Evolutionary conservation across 2,113 vertebrate species (phyloP).

Genomic region (Antigone vipio): DNA sequence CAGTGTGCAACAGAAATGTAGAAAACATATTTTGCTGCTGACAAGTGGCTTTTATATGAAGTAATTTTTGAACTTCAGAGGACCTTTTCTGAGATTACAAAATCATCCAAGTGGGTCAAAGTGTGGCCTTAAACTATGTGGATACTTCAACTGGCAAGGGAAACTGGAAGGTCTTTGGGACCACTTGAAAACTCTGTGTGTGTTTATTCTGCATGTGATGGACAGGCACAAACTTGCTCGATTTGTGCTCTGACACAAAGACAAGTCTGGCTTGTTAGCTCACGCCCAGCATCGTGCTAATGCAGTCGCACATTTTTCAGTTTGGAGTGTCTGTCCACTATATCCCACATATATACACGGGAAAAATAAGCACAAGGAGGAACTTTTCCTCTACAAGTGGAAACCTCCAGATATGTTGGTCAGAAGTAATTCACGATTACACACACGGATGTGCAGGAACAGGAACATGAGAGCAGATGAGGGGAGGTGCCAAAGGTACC

Average conservation of each 20-base stretch:
- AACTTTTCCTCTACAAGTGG: not conserved
- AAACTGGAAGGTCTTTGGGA: not conserved
- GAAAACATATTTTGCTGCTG: not conserved
- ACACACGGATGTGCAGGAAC: not conserved
- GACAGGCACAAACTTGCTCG: fast-evolving
- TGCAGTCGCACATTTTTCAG: not conserved
- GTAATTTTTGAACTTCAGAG: not conserved
- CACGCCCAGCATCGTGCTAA: not conserved
- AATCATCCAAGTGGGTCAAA: not conserved
- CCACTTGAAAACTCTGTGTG: not conserved
- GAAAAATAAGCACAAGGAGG: not conserved
- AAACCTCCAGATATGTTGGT: not conserved
- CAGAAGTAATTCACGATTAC: not conserved
- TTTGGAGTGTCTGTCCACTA: not conserved
- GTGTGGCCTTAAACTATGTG: not conserved
- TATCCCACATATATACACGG: not conserved
- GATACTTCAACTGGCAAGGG: not conserved
- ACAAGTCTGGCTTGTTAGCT: not conserved
- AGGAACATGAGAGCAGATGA: fast-evolving
- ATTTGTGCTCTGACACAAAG: not conserved
- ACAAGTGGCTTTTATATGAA: not conserved
- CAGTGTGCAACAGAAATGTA: not conserved
- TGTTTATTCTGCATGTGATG: not conserved
- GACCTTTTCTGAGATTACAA: not conserved
- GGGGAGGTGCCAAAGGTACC: not conserved